Conservation (phyloP, 92 coral and sea anemone genomes). For the Epizoanthus stellaris region DNA sequence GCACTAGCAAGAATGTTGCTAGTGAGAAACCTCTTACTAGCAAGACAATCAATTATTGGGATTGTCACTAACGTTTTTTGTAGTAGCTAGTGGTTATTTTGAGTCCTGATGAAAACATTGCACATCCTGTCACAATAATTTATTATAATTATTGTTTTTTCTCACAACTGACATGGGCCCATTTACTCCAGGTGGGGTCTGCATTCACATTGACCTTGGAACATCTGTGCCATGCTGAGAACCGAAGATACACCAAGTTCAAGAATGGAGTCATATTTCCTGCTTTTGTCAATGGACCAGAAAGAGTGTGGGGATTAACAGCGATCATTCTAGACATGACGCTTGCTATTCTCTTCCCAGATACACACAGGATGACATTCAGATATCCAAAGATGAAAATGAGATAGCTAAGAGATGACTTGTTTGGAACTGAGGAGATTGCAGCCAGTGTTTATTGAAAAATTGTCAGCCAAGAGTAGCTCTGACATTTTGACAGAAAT, state of each 20-base stretch:
- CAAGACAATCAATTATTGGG: too few species aligned
- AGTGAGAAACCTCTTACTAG: too few species aligned
- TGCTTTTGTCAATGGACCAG: constrained; percentile 78
- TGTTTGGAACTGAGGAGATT: neutral
- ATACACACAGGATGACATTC: constrained; percentile 45
- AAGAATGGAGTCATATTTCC: constrained; percentile 70
- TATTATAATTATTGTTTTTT: neutral
- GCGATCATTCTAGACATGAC: constrained; percentile 74
- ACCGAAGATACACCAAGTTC: constrained; percentile 82
- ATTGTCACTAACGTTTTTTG: too few species aligned
- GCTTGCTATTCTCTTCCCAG: constrained; percentile 76
- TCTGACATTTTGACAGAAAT: too few species aligned
- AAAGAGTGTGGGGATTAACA: constrained; percentile 90
- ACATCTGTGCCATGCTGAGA: constrained; percentile 64
- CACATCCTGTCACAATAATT: too few species aligned
- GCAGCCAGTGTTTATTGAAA: neutral
- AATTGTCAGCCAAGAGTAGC: too few species aligned
- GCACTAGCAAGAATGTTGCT: too few species aligned
- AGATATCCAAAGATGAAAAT: constrained; percentile 25
- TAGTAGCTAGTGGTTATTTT: too few species aligned
- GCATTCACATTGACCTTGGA: constrained; percentile 77
- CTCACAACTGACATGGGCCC: neutral
- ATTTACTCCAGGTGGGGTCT: constrained; percentile 70
- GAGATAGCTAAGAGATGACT: neutral
- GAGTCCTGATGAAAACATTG: too few species aligned